Conservation (phyloP, 2,888 invertebrate genomes). For the Aphidoletes aphidimyza region DNA sequence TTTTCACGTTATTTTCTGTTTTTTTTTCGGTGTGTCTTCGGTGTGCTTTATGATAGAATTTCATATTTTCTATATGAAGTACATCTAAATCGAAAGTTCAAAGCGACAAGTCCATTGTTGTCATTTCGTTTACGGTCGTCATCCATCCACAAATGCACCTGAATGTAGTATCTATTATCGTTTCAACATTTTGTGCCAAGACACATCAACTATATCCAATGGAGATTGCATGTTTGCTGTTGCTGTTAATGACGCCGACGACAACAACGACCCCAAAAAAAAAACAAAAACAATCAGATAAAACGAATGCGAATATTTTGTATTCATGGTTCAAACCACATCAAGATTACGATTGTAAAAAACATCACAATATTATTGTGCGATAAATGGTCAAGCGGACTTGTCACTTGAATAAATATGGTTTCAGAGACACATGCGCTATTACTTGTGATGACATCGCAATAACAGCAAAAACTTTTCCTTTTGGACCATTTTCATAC, state of each 20-base stretch:
- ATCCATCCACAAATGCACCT: constrained; percentile 18
- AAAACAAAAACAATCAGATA: not conserved
- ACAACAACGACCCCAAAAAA: too few species aligned
- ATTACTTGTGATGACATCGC: not conserved
- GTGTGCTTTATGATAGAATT: not conserved
- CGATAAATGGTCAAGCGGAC: not conserved
- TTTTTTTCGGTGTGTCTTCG: not conserved
- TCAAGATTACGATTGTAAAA: too few species aligned
- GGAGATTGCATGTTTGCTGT: too few species aligned
- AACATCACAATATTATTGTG: not conserved
- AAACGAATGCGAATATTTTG: not conserved
- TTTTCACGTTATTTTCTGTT: not conserved
- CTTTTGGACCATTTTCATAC: not conserved
- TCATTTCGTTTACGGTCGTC: not conserved
- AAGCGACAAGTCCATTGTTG: constrained; percentile 6
- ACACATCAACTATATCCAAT: too few species aligned
- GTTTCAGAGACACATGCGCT: not conserved
- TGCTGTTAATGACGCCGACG: too few species aligned
- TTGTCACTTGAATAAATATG: not conserved
- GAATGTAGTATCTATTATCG: not conserved
- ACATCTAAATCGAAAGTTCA: not conserved
- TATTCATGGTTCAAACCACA: not conserved
- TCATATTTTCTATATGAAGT: not conserved
- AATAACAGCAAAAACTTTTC: not conserved
- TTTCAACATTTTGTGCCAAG: too few species aligned